Conservation (phyloP, 2,888 invertebrate genomes). For the Drosophila meridionalis region DNA sequence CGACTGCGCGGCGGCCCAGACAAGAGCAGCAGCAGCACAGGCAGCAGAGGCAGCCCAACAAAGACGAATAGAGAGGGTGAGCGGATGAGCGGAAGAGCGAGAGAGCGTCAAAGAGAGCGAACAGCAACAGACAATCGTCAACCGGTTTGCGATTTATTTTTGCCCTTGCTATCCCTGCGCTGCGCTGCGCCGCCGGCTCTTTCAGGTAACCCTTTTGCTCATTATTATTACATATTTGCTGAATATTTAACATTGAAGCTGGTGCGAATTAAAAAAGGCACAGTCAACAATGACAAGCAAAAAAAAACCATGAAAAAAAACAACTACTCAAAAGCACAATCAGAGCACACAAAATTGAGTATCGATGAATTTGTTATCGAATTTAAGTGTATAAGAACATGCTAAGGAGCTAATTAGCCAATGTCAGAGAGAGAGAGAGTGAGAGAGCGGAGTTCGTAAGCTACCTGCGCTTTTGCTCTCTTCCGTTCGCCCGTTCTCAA, state of each 20-base stretch:
- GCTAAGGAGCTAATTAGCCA: not conserved
- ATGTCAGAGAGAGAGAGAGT: not conserved
- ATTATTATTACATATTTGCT: constrained; percentile 69
- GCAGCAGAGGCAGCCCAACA: constrained; percentile 20
- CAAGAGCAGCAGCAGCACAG: constrained; percentile 19
- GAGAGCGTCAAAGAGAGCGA: constrained; percentile 23
- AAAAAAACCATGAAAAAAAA: constrained; percentile 16
- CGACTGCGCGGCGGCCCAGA: constrained; percentile 62
- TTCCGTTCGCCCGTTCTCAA: not conserved
- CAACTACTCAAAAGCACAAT: constrained; percentile 26
- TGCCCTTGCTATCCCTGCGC: constrained; percentile 51
- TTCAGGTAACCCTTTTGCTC: constrained; percentile 40
- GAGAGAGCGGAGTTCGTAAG: not conserved
- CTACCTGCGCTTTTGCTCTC: not conserved
- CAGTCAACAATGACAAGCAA: constrained; percentile 35
- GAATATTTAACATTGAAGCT: constrained; percentile 67
- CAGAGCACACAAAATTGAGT: constrained; percentile 20
- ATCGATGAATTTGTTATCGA: constrained; percentile 10
- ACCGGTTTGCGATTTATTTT: constrained; percentile 78
- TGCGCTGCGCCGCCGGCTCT: not conserved
- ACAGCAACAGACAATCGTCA: constrained; percentile 43
- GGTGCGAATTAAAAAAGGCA: constrained; percentile 48
- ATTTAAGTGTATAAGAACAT: constrained; percentile 6
- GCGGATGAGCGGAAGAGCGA: constrained; percentile 14
- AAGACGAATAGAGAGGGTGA: constrained; percentile 17